Percentiles rank a stretch among this genome's conserved stretches.
These are phyloP conservation scores for Orthonevra nobilis DNA, from an alignment of 2,888 invertebrate species.

Conservation along the genomic window DNA sequence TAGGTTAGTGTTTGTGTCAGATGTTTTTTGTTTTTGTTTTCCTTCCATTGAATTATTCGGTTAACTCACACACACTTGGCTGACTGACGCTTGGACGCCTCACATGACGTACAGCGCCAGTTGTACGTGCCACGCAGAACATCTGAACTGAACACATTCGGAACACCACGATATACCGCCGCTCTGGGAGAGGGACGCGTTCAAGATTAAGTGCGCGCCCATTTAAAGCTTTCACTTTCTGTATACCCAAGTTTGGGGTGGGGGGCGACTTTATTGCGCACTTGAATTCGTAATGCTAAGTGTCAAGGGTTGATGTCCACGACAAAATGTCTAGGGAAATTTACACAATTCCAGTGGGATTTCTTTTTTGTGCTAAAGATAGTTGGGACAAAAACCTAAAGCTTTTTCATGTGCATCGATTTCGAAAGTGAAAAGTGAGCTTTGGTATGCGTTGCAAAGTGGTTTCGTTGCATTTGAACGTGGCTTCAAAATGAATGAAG, in stretches of 20 bases:
- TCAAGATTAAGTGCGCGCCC: constrained; percentile 1
- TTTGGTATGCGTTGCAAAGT: too few relatives aligned
- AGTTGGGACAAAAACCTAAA: background rate
- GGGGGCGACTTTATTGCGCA: constrained; percentile 12
- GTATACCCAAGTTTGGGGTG: background rate
- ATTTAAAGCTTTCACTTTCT: constrained; percentile 39
- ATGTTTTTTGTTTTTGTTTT: constrained; percentile 58
- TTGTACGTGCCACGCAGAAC: constrained; percentile 33
- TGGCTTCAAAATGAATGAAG: too few relatives aligned
- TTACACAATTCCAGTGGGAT: background rate
- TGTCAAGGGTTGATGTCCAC: background rate
- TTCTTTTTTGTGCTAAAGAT: background rate
- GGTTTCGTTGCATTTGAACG: too few relatives aligned
- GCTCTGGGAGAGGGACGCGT: too few relatives aligned
- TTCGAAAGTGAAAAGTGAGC: too few relatives aligned
- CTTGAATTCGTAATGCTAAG: background rate
- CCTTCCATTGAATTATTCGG: too few relatives aligned
- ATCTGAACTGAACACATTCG: too few relatives aligned
- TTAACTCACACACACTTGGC: too few relatives aligned
- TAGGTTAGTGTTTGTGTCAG: constrained; percentile 65
- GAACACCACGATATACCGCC: too few relatives aligned
- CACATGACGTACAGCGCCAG: too few relatives aligned
- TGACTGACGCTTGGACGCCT: too few relatives aligned
- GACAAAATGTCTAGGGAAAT: background rate
- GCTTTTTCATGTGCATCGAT: too few relatives aligned